phyloP scores from a whole-genome alignment of 1,140 invertebrate species.

The Drosophila leontia region DNA sequence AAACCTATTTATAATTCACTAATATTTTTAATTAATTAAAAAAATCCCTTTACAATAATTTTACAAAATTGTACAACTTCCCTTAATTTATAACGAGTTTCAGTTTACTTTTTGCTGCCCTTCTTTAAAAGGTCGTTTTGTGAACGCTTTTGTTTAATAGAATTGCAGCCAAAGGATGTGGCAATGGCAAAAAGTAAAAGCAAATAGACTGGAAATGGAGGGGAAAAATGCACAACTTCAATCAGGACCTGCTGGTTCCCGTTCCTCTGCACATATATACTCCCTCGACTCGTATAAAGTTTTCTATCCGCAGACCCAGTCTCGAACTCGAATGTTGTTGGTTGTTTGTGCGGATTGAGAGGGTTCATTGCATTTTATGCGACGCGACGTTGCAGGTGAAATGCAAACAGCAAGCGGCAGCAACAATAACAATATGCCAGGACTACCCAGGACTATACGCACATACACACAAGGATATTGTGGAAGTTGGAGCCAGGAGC shows the following conservation, averaged over 20 bases:
- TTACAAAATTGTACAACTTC: not conserved
- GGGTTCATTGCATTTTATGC: slow-evolving; percentile 81
- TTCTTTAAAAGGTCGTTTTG: slow-evolving; percentile 27
- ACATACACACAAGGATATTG: slow-evolving; percentile 25
- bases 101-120: not conserved
- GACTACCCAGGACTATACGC: slow-evolving; percentile 42
- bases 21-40: slow-evolving; percentile 7
- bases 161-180: slow-evolving; percentile 29
- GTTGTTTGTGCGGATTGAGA: slow-evolving; percentile 31
- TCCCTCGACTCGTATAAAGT: slow-evolving; percentile 15
- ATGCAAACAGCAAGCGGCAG: slow-evolving; percentile 60
- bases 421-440: slow-evolving; percentile 59
- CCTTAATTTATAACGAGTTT: not conserved
- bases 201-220: slow-evolving; percentile 79
- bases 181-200: slow-evolving; percentile 67
- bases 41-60: not conserved
- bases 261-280: slow-evolving; percentile 6
- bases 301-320: slow-evolving; percentile 53
- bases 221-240: slow-evolving; percentile 68
- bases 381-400: slow-evolving; percentile 80
- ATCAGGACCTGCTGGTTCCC: slow-evolving; percentile 14
- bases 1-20: not conserved
- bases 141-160: slow-evolving; percentile 39
- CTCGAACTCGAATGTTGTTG: slow-evolving; percentile 33
- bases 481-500: slow-evolving; percentile 6